A percentile compares a stretch with the other conserved stretches of the same genome.
phyloP scores from a whole-genome alignment of 2,888 invertebrate genomes.

The Polydrusus pterygomalis region DNA sequence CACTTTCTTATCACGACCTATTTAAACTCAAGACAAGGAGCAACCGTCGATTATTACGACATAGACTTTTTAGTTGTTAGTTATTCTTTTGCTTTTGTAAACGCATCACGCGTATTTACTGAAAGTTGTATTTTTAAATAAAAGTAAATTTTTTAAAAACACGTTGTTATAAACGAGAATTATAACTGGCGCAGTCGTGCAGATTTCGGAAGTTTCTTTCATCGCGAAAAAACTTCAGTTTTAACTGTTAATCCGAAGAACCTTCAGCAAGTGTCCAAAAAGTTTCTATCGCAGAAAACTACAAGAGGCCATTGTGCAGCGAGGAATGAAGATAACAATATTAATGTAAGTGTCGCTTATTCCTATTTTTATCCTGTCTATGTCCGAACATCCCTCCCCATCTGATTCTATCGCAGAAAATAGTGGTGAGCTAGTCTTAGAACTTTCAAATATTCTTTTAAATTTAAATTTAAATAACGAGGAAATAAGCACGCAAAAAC shows the following conservation, averaged over 20 bases:
- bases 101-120: slow-evolving; percentile 1
- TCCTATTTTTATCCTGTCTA: slow-evolving; percentile 14
- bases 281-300: background rate
- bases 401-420: background rate
- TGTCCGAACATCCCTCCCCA: background rate
- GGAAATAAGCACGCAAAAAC: background rate
- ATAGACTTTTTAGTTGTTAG: background rate
- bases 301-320: background rate
- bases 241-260: background rate
- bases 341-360: slow-evolving; percentile 9
- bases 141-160: background rate
- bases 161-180: background rate
- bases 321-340: background rate
- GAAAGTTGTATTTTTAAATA: background rate
- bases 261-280: background rate
- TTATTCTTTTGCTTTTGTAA: background rate
- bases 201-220: background rate
- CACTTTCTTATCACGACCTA: background rate
- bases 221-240: slow-evolving; percentile 1
- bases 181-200: background rate
- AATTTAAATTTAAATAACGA: background rate
- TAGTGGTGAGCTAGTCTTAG: slow-evolving; percentile 9
- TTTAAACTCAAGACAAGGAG: background rate
- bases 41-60: background rate
- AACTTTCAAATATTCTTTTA: background rate